phyloP scores from a whole-genome alignment of 92 coral and sea anemone genomes.

The Epizoanthus scotinus region DNA sequence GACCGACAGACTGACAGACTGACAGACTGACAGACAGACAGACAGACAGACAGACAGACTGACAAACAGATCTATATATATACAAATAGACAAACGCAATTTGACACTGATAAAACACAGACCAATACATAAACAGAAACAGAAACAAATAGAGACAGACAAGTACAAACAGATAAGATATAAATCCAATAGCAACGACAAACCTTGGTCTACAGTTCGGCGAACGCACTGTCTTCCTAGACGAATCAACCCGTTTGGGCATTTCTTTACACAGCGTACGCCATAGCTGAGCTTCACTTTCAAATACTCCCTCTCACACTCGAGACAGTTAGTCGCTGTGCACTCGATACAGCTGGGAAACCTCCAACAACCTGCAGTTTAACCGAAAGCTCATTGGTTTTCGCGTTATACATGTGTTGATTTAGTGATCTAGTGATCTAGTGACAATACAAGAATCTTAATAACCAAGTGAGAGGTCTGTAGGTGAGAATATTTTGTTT shows the following conservation, averaged over 20 bases:
- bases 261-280: slow-evolving; percentile 2
- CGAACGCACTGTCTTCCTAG: background rate
- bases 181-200: background rate
- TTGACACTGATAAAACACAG: no score
- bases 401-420: no score
- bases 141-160: background rate
- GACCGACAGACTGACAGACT: background rate
- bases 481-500: no score
- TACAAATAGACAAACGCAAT: no score
- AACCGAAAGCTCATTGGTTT: no score
- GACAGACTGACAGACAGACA: background rate
- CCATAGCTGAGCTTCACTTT: background rate
- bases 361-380: background rate
- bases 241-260: background rate
- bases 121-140: no score
- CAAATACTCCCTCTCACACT: background rate
- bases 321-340: background rate
- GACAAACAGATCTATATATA: background rate
- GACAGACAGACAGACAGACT: background rate
- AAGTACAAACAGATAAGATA: background rate
- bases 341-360: slow-evolving; percentile 12
- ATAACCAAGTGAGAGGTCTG: no score
- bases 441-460: no score
- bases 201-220: background rate
- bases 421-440: no score